Percentiles rank a stretch among this genome's conserved stretches.
Conservation (phyloP, 2,113 vertebrate species). For the Piprites chloris region DNA sequence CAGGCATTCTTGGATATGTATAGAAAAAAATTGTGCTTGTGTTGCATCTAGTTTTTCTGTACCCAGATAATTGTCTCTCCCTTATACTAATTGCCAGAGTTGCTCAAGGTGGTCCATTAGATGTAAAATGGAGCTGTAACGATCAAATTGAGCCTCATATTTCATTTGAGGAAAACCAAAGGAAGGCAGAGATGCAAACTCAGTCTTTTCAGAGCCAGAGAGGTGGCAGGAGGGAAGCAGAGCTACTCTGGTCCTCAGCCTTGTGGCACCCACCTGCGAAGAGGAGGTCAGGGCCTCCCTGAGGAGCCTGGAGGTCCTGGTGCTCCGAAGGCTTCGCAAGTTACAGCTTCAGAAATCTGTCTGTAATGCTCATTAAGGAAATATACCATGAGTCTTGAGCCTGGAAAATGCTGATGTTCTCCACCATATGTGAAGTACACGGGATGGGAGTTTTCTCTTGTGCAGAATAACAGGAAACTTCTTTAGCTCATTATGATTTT, state of each 20-base stretch:
- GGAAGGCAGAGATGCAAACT: neutral
- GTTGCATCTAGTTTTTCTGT: neutral
- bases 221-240: neutral
- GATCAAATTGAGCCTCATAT: neutral
- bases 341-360: slow-evolving; percentile 3
- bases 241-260: neutral
- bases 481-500: neutral
- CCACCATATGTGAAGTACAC: neutral
- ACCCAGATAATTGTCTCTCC: neutral
- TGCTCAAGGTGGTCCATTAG: neutral
- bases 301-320: neutral
- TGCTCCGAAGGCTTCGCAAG: neutral
- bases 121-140: neutral
- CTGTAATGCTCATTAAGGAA: slow-evolving; percentile 29
- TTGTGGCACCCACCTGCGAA: neutral
- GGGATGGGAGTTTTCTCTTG: neutral
- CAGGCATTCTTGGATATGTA: neutral
- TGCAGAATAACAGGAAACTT: slow-evolving; percentile 1
- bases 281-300: neutral
- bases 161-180: neutral
- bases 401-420: neutral
- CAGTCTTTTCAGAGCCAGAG: neutral
- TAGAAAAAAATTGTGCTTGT: neutral
- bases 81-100: neutral
- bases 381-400: neutral